These are phyloP conservation scores for Gymnogyps californianus DNA, from an alignment of 2,113 vertebrate genomes.

Conservation along the genomic window DNA sequence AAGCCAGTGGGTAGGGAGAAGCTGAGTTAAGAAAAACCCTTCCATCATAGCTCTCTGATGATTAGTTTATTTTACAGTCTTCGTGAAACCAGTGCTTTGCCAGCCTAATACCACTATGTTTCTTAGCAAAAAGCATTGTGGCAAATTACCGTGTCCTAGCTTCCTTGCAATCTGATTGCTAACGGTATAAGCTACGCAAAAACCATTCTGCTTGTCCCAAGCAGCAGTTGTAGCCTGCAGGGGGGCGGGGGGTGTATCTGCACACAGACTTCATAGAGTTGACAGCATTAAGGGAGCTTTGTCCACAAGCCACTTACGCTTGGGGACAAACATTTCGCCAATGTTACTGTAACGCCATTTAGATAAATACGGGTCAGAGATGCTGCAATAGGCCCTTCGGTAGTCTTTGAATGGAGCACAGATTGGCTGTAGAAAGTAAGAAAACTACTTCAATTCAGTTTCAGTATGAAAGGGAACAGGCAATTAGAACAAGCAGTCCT, in stretches of 20 bases:
- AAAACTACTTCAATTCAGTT: constrained; percentile 72
- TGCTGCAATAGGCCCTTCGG: constrained; percentile 74
- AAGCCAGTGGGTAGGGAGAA: constrained; percentile 7
- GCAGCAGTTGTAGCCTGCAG: neutral
- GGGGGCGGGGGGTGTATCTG: neutral
- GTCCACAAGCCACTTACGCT: constrained; percentile 39
- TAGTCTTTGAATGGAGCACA: constrained; percentile 85
- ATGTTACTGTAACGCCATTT: neutral
- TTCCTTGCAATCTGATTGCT: neutral
- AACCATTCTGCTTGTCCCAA: neutral
- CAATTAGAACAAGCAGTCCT: constrained; percentile 82
- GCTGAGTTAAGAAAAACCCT: constrained; percentile 16
- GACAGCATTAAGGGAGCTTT: neutral
- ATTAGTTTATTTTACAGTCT: neutral
- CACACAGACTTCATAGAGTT: neutral
- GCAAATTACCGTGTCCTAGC: neutral
- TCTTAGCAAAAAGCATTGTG: neutral
- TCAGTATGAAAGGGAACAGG: constrained; percentile 75
- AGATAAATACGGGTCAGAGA: neutral
- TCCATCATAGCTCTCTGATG: neutral
- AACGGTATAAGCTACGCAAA: neutral
- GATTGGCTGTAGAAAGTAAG: constrained; percentile 75
- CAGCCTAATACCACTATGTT: neutral
- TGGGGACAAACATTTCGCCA: neutral
- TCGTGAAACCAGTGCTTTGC: neutral